Base-by-base conservation (phyloP, 2,113 vertebrate species). In the Bungarus multicinctus region DNA sequence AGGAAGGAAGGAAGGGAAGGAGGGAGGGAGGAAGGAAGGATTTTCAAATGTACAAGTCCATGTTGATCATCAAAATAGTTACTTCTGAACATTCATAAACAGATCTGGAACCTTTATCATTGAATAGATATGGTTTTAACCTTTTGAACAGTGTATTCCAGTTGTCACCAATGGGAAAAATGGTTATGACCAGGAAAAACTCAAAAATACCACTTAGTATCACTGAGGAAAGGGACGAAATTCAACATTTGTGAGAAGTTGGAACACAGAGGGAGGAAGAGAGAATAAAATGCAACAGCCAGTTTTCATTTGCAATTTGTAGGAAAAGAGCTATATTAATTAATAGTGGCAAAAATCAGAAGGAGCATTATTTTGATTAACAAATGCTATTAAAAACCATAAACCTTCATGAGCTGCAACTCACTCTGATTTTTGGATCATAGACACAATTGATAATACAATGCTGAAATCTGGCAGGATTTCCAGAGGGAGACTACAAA, bases 141-240 rank as follows among this genome's bases (percentile, higher is more conserved):
- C 43, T 91, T 16, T 0, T 52, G 18, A 3, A 90, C 34, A 58
- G 12, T 88, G 94, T 53, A 5, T 0, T 0, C 14, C 93, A 45
- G 34, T 47, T 50, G 88, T 57, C 25, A 91, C 87, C 85, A 88
- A 1, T 94, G 94, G 95, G 57, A 39, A 89, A 90, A 90, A 90
- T 92, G 57, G 94, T 90, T 55, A 60, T 57, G 89, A 90, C 16
- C 81, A 94, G 85, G 92, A 92, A 90, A 81, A 92, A 0, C 0
- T 64, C n/a, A 60, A 57, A 88, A 57, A 87, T 94, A 94, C 94
- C 64, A 95, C 93, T 87, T 25, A 87, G 74, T 0, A 7, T 94
- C 91, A 52, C 94, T 91, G 39, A 47, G 23, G 30, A 90, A 53
- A 64, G n/a, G 18, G 20, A 27, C 1, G 8, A 55, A 74, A 23